Evolutionary conservation across 2,113 vertebrate species (phyloP).

Genomic region (human (Homo sapiens)): GRCh38 chr3:177123001-177123500

Average conservation of each 20-base stretch:
- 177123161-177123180: background rate
- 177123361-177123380: background rate
- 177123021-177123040: background rate
- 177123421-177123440: slow-evolving; percentile 18
- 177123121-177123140: background rate
- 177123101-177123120: background rate
- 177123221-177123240: background rate
- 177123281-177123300: background rate
- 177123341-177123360: background rate
- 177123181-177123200: background rate
- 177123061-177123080: background rate
- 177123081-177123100: background rate
- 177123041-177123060: background rate
- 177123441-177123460: background rate
- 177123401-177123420: background rate
- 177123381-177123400: background rate
- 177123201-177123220: background rate
- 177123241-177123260: background rate
- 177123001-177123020: background rate
- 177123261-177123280: background rate
- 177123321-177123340: background rate
- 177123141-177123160: slow-evolving; percentile 11
- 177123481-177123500: background rate
- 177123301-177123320: background rate
- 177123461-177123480: slow-evolving; percentile 27